Percentiles rank a stretch among this genome's conserved stretches.
phyloP scores from a whole-genome alignment of 2,797 vertebrate genomes.

The Anas bernieri region DNA sequence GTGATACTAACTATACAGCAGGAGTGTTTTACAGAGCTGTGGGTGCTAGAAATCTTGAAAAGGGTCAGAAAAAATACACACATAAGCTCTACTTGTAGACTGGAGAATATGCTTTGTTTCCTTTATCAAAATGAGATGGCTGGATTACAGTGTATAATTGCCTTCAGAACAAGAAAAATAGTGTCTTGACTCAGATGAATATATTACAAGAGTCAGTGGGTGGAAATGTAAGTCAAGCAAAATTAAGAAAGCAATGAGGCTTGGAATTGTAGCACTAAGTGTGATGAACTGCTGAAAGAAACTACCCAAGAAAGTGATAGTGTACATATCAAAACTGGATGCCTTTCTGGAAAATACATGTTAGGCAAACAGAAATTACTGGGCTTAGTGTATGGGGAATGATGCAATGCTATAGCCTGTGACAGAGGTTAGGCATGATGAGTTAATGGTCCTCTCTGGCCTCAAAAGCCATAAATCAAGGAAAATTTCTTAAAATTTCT shows the following conservation, averaged over 20 bases:
- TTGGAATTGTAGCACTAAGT: slow-evolving; percentile 15
- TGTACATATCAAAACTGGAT: slow-evolving; percentile 4
- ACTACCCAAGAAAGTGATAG: not conserved
- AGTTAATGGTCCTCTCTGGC: not conserved
- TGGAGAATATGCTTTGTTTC: slow-evolving; percentile 16
- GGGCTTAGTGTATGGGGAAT: not conserved
- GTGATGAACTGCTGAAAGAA: slow-evolving; percentile 33
- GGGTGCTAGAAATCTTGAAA: not conserved
- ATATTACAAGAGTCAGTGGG: slow-evolving; percentile 46
- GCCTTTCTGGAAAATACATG: not conserved
- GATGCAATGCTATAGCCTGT: not conserved
- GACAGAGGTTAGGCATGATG: not conserved
- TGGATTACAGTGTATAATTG: slow-evolving; percentile 36
- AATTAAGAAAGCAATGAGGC: not conserved
- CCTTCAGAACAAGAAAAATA: slow-evolving; percentile 29
- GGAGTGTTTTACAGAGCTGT: not conserved
- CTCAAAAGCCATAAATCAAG: not conserved
- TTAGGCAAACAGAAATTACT: not conserved
- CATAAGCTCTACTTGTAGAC: not conserved
- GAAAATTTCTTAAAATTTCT: not conserved
- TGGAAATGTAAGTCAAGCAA: slow-evolving; percentile 44
- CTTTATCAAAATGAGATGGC: slow-evolving; percentile 8
- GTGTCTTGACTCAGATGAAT: slow-evolving; percentile 23
- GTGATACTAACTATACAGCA: not conserved
- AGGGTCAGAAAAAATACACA: not conserved